A percentile compares a stretch with the other conserved stretches of the same genome.
Conservation (phyloP, 2,797 vertebrate genomes). For the Corythornis leucogaster region DNA sequence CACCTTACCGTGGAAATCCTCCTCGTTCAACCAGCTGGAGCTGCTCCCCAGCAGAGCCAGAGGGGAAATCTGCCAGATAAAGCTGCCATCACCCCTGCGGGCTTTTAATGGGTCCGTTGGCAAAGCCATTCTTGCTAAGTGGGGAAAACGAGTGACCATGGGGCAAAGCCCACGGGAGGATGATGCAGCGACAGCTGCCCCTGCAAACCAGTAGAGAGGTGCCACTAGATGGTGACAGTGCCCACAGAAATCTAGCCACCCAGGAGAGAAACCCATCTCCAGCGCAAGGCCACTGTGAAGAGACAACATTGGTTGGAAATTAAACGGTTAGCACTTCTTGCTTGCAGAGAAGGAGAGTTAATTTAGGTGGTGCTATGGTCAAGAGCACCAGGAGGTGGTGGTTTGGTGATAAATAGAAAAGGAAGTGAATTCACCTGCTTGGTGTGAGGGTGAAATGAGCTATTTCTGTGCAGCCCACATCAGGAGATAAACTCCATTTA, state of each 20-base stretch:
- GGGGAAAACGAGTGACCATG: rapidly evolving
- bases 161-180: rapidly evolving
- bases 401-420: neutral
- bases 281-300: rapidly evolving
- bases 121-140: rapidly evolving
- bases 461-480: neutral
- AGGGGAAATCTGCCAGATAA: neutral
- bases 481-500: neutral
- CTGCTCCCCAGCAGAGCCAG: neutral
- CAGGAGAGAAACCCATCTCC: neutral
- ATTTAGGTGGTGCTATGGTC: rapidly evolving
- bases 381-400: neutral
- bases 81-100: neutral
- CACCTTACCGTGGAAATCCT: neutral
- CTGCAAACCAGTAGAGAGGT: neutral
- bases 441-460: neutral
- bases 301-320: rapidly evolving
- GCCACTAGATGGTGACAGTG: constrained; percentile 65
- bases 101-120: neutral
- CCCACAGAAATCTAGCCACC: neutral
- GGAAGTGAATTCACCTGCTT: neutral
- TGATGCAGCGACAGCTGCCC: rapidly evolving
- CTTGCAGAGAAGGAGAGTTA: neutral
- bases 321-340: rapidly evolving
- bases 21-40: neutral